Base-by-base conservation (phyloP, 2,888 invertebrate genomes). In the Cryptocephalus primarius region DNA sequence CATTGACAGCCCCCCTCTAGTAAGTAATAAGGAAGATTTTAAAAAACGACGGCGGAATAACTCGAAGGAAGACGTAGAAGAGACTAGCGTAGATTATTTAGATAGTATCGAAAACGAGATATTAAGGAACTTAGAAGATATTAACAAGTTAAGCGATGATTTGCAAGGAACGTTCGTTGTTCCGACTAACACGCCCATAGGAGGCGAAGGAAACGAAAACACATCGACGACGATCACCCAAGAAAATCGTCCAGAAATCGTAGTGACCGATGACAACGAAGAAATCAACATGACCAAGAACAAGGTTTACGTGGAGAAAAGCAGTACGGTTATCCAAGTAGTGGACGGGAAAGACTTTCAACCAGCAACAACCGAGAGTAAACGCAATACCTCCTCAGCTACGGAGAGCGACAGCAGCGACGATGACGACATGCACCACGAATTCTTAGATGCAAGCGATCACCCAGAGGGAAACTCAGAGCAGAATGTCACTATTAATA, bases 241-340 rank as follows among this genome's bases (percentile, higher is more conserved):
- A 40, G 13, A 45, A 14, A 36, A 40, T 22, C 43, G 41, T 38
- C 40, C n/a, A 32, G 33, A 44, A 40, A 40, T 22, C 38, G n/a
- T 44, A 41, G 32, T 34, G 8, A 39, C 33, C 10, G 11, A 22
- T 12, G 31, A 38, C 14, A 38, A 38, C 11, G 40, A 43, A n/a
- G 40, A 39, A 13, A 32, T 44, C 4, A 33, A 42, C 42, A 51
- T 45, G 48, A 52, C 41, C 13, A 44, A 43, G 13, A 51, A 49
- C 22, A 65, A 64, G 59, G 55, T 63, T 42, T 64, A 66, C 34
- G 63, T 68, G 13, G 68, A 68, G 54, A 70, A 69, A 56, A 69
- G 68, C 52, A 67, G 67, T 51, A 69, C 69, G 1, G 68, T 69
- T 1, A 69, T 68, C 39, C 65, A 68, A 53, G 63, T 69, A 12